Percentiles rank a stretch among this genome's conserved stretches.
Conservation (phyloP, 1,140 invertebrate genomes). For the Conus betulinus region DNA sequence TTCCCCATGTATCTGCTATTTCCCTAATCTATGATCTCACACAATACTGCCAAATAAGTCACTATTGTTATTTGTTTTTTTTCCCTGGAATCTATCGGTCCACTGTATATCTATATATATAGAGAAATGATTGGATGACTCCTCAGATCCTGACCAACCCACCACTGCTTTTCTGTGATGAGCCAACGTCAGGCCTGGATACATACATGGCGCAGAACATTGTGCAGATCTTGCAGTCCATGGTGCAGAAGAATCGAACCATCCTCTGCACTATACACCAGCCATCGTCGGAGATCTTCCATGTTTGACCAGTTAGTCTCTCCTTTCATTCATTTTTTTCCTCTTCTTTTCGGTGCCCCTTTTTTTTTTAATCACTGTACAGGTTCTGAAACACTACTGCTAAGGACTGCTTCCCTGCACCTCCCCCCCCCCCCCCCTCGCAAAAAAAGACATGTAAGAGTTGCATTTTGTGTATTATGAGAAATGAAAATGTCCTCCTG, state of each 20-base stretch:
- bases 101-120: no score
- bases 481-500: no score
- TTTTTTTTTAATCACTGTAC: no score
- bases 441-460: no score
- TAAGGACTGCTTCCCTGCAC: background rate
- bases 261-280: constrained; percentile 97
- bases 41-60: no score
- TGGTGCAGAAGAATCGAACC: constrained; percentile 90
- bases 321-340: background rate
- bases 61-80: no score
- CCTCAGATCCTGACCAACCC: constrained; percentile 92
- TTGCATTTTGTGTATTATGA: no score
- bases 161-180: constrained; percentile 96
- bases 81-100: no score
- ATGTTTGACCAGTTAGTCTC: constrained; percentile 82
- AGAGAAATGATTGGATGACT: background rate
- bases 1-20: no score
- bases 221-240: constrained; percentile 82
- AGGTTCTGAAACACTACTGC: background rate
- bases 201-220: constrained; percentile 95
- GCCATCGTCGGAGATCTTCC: constrained; percentile 94
- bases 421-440: no score
- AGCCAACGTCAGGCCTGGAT: constrained; percentile 95
- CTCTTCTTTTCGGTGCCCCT: no score
- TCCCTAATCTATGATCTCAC: no score